Evolutionary conservation across 2,113 vertebrate genomes (phyloP).

Genomic region (Nicator chloris): DNA sequence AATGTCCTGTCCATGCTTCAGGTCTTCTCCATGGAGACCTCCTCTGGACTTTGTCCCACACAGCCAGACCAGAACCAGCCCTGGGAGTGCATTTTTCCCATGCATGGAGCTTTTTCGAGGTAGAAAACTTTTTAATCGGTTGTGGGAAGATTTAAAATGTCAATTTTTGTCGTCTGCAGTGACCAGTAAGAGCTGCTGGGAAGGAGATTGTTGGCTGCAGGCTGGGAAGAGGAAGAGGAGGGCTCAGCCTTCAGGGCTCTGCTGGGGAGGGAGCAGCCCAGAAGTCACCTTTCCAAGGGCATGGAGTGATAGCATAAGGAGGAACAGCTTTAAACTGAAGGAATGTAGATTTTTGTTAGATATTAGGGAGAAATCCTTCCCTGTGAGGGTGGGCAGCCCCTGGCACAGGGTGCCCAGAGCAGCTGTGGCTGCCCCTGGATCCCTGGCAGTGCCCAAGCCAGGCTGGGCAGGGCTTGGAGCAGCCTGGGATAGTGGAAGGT

Average conservation of each 20-base stretch:
- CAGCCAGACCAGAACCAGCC: background rate
- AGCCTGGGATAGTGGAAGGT: fast-evolving
- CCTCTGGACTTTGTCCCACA: background rate
- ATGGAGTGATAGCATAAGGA: background rate
- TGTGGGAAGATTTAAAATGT: background rate
- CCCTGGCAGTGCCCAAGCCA: background rate
- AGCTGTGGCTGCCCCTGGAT: background rate
- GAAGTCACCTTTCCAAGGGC: background rate
- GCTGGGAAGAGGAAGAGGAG: background rate
- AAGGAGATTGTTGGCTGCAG: background rate
- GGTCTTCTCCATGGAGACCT: background rate
- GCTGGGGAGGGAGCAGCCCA: background rate
- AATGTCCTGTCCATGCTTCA: background rate
- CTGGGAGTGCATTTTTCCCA: background rate
- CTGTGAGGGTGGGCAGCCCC: background rate
- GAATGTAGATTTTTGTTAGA: background rate
- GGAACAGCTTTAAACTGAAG: background rate
- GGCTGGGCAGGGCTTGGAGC: fast-evolving
- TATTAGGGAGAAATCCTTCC: background rate
- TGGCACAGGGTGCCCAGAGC: background rate
- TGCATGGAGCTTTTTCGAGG: background rate
- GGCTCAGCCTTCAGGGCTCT: background rate
- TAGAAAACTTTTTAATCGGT: background rate
- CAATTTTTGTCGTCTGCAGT: fast-evolving
- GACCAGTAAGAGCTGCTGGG: background rate